Conservation (phyloP, 1,140 invertebrate species). For the Polypedilum vanderplanki region DNA sequence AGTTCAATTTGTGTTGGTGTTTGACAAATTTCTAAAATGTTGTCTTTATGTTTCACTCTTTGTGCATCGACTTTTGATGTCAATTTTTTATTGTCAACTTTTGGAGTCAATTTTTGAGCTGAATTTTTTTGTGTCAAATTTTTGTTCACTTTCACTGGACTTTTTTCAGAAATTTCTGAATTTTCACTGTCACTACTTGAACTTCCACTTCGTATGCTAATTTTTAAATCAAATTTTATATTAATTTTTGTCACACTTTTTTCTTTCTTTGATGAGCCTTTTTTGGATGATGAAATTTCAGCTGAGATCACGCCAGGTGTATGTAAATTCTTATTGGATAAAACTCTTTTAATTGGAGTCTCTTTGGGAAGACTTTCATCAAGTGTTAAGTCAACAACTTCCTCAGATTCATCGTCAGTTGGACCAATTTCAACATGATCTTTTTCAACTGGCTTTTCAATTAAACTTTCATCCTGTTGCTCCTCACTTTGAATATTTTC, state of each 20-base stretch:
- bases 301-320: background rate
- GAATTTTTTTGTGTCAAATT: constrained; percentile 32
- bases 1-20: constrained; percentile 29
- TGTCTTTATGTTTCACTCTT: background rate
- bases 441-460: background rate
- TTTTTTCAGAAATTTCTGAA: background rate
- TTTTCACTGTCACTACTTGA: background rate
- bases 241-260: background rate
- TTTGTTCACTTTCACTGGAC: background rate
- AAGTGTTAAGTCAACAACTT: background rate
- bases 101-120: constrained; percentile 28
- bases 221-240: background rate
- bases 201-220: background rate
- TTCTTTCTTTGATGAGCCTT: background rate
- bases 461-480: background rate
- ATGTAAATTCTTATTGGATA: background rate
- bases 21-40: background rate
- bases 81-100: background rate
- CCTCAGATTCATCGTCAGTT: background rate
- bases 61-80: background rate
- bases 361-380: background rate
- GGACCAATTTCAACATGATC: background rate
- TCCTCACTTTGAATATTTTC: background rate
- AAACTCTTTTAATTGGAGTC: background rate
- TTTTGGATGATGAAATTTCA: background rate